Evolutionary conservation across 2,888 invertebrate species (phyloP).

Genomic region (Taphrorychus bicolor): DNA sequence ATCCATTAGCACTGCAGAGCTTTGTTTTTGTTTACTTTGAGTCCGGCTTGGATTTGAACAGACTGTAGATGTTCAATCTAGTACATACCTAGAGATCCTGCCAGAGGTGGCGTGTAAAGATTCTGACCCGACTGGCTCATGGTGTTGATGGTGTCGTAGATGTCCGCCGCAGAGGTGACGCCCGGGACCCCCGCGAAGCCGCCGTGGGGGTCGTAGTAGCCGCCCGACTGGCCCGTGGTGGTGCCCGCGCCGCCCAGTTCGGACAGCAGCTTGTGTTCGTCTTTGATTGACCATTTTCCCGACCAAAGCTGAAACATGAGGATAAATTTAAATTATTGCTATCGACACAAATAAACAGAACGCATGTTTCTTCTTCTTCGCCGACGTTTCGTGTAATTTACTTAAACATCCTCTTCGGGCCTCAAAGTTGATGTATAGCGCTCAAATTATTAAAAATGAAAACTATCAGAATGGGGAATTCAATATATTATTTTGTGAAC

Average conservation of each 20-base stretch:
- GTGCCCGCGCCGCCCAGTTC: conserved; percentile 74
- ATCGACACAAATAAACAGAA: too few relatives aligned
- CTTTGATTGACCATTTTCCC: conserved; percentile 90
- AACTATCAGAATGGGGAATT: too few relatives aligned
- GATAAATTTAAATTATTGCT: not conserved
- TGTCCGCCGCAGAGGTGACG: conserved; percentile 61
- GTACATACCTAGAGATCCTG: conserved; percentile 70
- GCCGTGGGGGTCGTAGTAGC: conserved; percentile 67
- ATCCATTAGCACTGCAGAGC: too few relatives aligned
- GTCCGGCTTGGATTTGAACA: too few relatives aligned
- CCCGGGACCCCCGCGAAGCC: conserved; percentile 64
- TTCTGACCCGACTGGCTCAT: conserved; percentile 75
- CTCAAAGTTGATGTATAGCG: too few relatives aligned
- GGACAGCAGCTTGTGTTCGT: conserved; percentile 86
- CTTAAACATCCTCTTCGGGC: too few relatives aligned
- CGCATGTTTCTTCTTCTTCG: not conserved
- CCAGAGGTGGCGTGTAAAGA: conserved; percentile 81
- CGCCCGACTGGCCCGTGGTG: conserved; percentile 59
- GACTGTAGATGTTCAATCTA: too few relatives aligned
- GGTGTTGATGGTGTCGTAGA: conserved; percentile 75
- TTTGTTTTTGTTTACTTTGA: too few relatives aligned
- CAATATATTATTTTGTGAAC: too few relatives aligned
- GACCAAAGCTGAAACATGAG: conserved; percentile 73
- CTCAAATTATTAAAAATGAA: too few relatives aligned
- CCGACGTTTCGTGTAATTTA: too few relatives aligned